Evolutionary conservation across 2,113 vertebrate genomes (phyloP).

Genomic region (Melanerpes aurifrons): DNA sequence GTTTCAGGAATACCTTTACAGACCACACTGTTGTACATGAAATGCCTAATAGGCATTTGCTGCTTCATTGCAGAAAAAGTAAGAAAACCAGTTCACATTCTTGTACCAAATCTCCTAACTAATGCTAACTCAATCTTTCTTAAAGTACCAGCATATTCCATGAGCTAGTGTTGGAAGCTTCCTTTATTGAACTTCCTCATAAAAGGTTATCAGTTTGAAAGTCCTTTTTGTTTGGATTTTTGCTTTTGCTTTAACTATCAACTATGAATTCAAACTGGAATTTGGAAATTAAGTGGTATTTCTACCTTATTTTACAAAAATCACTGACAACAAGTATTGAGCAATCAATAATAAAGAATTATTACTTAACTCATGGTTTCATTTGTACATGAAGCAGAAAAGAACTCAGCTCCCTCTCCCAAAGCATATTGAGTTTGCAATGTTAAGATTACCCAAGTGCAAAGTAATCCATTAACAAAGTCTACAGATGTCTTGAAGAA

Average conservation of each 20-base stretch:
- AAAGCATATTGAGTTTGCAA: slow-evolving; percentile 9
- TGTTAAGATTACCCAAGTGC: slow-evolving; percentile 8
- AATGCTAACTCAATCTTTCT: not conserved
- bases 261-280: not conserved
- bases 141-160: not conserved
- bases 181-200: not conserved
- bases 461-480: slow-evolving; percentile 45
- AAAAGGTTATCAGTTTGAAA: not conserved
- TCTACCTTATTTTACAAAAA: slow-evolving; percentile 16
- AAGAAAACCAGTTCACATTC: not conserved
- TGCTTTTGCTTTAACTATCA: not conserved
- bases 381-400: slow-evolving; percentile 20
- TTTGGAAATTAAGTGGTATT: slow-evolving; percentile 1
- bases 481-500: not conserved
- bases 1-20: not conserved
- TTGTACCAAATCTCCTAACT: not conserved
- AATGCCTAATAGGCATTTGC: not conserved
- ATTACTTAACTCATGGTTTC: slow-evolving; percentile 16
- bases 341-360: slow-evolving; percentile 54
- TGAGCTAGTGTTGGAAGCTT: not conserved
- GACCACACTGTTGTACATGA: not conserved
- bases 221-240: not conserved
- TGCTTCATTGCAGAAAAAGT: not conserved
- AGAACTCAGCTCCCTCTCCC: not conserved
- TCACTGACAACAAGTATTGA: slow-evolving; percentile 6